Conservation (phyloP, 2,113 vertebrate genomes). For the Dendrocopos noguchii region DNA sequence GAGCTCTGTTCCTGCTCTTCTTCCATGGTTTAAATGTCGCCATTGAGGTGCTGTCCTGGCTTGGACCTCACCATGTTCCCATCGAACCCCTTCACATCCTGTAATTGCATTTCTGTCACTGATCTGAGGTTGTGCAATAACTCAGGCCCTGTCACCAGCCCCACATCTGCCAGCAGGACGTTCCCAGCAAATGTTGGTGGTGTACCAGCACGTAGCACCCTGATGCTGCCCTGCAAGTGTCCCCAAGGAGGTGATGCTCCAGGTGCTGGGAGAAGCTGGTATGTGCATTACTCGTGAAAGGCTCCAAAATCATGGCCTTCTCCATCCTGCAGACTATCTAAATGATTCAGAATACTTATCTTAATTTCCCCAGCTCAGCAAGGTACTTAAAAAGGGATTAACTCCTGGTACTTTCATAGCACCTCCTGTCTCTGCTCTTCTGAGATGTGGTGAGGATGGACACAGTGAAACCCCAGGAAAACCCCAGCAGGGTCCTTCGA, state of each 20-base stretch:
- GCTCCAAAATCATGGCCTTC: background rate
- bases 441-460: background rate
- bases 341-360: background rate
- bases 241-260: background rate
- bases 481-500: fast-evolving
- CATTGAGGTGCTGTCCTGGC: background rate
- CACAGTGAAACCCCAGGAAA: background rate
- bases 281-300: background rate
- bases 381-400: background rate
- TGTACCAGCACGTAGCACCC: fast-evolving
- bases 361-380: background rate
- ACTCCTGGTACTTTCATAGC: background rate
- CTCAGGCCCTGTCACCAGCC: background rate
- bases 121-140: background rate
- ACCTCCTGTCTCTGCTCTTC: background rate
- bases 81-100: fast-evolving
- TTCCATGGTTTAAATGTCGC: background rate
- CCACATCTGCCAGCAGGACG: background rate
- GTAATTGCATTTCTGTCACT: fast-evolving
- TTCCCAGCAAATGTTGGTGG: background rate
- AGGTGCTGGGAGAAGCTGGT: background rate
- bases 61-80: background rate
- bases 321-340: background rate
- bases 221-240: background rate
- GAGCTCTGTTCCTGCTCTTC: background rate